Conservation (phyloP, 30 jellyfish, hydroid and myxozoan genomes). For the Aurelia sp. region DNA sequence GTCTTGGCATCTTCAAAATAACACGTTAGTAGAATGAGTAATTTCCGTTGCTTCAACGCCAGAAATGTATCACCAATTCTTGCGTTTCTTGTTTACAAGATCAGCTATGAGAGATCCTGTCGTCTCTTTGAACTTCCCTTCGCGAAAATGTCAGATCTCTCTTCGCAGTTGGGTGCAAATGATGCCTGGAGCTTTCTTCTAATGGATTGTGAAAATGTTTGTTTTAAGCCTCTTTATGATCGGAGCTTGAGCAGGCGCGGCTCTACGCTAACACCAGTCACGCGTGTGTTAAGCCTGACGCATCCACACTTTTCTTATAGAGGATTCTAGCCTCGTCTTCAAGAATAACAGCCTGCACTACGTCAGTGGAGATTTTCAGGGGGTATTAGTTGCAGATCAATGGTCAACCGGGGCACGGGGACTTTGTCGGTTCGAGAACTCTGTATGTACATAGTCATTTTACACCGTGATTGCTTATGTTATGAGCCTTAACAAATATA, state of each 20-base stretch:
- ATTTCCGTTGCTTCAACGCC: no score
- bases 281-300: conserved; percentile 45
- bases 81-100: not conserved
- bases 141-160: not conserved
- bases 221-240: conserved; percentile 32
- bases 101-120: not conserved
- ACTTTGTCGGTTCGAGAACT: no score
- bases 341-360: not conserved
- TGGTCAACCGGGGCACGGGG: no score
- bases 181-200: not conserved
- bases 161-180: conserved; percentile 13
- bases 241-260: conserved; percentile 6
- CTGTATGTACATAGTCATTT: no score
- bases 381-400: not conserved
- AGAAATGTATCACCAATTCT: not conserved
- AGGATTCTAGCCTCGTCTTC: conserved; percentile 54
- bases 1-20: conserved; percentile 89
- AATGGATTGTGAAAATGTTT: conserved; percentile 31
- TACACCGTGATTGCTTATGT: no score
- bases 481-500: no score
- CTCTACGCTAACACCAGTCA: conserved; percentile 43
- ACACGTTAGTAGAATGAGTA: not conserved
- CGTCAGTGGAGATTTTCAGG: conserved; percentile 22
- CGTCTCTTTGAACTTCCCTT: not conserved
- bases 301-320: conserved; percentile 34